Evolutionary conservation across 2,113 vertebrate genomes (phyloP), one percentile per base, ranked within the genome.

Genomic region (Aphelocoma coerulescens): DNA sequence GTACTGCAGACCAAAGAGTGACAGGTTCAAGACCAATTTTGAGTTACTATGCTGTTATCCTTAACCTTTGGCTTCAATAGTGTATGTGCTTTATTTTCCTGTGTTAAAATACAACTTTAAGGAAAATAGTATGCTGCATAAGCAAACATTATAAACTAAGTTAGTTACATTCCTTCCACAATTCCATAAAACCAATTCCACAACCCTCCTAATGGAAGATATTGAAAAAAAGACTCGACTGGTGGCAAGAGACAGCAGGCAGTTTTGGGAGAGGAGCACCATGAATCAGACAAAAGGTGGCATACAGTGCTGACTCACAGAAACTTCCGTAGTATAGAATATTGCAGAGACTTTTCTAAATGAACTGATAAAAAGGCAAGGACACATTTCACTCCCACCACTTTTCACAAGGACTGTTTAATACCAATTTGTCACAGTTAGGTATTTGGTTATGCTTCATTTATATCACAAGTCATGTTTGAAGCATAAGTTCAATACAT

Each of bases 391-490:
- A 91, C 88, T 90, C 78, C 48, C 68, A 77, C 35, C 48, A 57
- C 48, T 93, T 92, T 81, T 90, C 90, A 86, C 65, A 86, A 86
- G 88, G 75, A 84, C 48, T 15, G 0, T 92, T 93, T 95, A 84
- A 93, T 52, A 94, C 27, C 43, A 57, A 68, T 92, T 94, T 93
- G 69, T 94, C 83, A 74, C 68, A 91, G 83, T 61, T 94, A 84
- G 43, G 65, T 92, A 63, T 94, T 78, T 4, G 1, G 90, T 80
- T 86, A 84, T 65, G 59, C 83, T 94, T 96, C 85, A 92, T 93
- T 94, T 92, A 67, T 49, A 81, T 75, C 76, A 89, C 83, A 94
- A 91, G 55, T 88, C 61, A 84, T 46, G 72, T 93, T 84, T 93
- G 73, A 88, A 88, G 68, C 52, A 12, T 18, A 71, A 71, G 68